Base-by-base conservation (phyloP, 2,888 invertebrate genomes). In the Hedya salicella region DNA sequence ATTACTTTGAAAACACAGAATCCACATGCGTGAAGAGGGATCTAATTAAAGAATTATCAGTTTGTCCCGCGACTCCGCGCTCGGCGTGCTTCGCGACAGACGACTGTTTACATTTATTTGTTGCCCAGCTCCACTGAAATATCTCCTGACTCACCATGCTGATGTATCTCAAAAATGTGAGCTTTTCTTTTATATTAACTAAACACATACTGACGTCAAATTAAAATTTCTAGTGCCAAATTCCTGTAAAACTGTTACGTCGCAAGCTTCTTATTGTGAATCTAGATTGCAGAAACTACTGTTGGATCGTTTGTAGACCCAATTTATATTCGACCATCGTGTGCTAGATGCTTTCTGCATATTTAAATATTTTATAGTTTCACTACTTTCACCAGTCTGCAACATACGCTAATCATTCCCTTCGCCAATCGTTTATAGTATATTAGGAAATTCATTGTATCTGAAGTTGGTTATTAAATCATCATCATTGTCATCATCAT, bases 141-240 rank as follows among this genome's bases (percentile, higher is more conserved):
- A 66, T 32, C 30, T 16, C 21, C 60, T 66, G 66, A 69, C 57
- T 59, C 69, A 68, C 50, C 64, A 57, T 53, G 86, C 77, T 86
- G 80, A 83, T 81, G 73, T 83, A 85, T 79, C 75, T 86, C 62
- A 85, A 80, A 82, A 82, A 84, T 73, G 86, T 85, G 85, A 79
- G 65, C 70, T 48, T 72, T n/a, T 65, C 64, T 71, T 53, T 56
- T 67, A 69, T 67, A 14, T 44, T 67, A 19, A 39, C 46, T 62
- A 39, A 52, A 19, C 39, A n/a, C 54, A 60, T 53, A 49, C 44
- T 63, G 63, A 61, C 60, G 66, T 66, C 53, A 66, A 61, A 66
- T 61, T 66, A 54, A 53, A 54, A 40, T 61, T 30, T 54, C 54
- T 54, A 46, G 19, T 66, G 53, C 65, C 65, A 66, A 66, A 66